Base-by-base conservation (phyloP, 1,140 invertebrate genomes). In the Mycetomoellerius zeteki region DNA sequence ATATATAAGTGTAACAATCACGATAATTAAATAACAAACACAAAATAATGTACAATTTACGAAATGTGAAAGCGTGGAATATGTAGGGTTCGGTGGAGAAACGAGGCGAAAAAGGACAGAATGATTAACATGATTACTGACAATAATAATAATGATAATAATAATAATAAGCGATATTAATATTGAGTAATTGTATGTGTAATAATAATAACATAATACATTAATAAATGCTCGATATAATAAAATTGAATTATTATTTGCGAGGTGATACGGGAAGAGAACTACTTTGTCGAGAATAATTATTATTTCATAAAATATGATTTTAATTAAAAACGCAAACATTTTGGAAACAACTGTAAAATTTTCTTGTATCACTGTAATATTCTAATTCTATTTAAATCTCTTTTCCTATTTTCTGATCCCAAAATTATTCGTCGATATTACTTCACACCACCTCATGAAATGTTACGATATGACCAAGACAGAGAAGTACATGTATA, bases 1-100 rank as follows among this genome's bases (percentile, higher is more conserved):
- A n/a, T n/a, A n/a, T n/a, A n/a, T n/a, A n/a, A 69, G 52, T 67
- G 89, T 90, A 93, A 93, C 91, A 91, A 91, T 92, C 86, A 90
- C 87, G 88, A 88, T 88, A 92, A 94, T 94, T 93, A 93, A 93
- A 93, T 93, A 94, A 93, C 92, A 94, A 92, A 93, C 87, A 88
- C 67, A 88, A 85, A 77, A 73, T 87, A 87, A 84, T 75, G 64
- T 85, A 91, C 76, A 92, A 86, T 86, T 80, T 89, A 82, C 27
- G 69, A 24, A 43, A 80, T 65, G 60, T 91, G 78, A 60, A 90
- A 87, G 69, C 64, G 56, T 37, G 6, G 7, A 3, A 50, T 14
- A 50, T 56, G 14, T 21, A 67, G 30, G 58, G 8, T 65, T 27
- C 47, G 67, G 43, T 84, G 47, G 43, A 82, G 78, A 86, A 73